A percentile compares a stretch with the other conserved stretches of the same genome.
Evolutionary conservation across 2,888 invertebrate species (phyloP).

Genomic region (Eupithecia inturbata): DNA sequence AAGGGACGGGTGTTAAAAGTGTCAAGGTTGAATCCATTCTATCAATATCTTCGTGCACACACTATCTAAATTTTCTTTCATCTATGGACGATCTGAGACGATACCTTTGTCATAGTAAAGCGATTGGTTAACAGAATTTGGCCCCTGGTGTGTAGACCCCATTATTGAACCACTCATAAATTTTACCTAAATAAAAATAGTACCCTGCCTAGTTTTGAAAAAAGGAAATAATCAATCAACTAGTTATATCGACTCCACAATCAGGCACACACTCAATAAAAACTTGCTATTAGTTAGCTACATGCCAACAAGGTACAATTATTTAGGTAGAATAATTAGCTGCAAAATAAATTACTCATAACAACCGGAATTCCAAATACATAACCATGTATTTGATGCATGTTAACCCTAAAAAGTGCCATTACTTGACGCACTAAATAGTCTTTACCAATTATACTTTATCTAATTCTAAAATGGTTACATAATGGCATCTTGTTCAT

Average conservation of each 20-base stretch:
- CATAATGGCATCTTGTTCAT: neutral
- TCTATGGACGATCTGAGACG: no score
- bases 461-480: constrained; percentile 9
- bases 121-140: neutral
- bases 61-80: neutral
- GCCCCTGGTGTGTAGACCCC: neutral
- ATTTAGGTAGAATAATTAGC: constrained; percentile 10
- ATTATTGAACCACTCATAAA: neutral
- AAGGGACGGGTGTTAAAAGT: neutral
- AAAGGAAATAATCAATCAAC: constrained; percentile 27
- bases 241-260: constrained; percentile 10
- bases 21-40: no score
- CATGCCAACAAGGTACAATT: constrained; percentile 14
- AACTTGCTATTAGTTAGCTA: constrained; percentile 7
- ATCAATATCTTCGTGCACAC: no score
- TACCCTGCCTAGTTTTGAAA: neutral
- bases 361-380: constrained; percentile 11
- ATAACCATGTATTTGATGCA: constrained; percentile 9
- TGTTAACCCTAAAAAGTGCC: constrained; percentile 16
- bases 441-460: constrained; percentile 17
- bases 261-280: constrained; percentile 3
- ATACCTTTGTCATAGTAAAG: neutral
- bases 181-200: neutral
- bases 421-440: constrained; percentile 23
- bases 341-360: constrained; percentile 14